Evolutionary conservation across 2,113 vertebrate genomes (phyloP), one percentile per base, ranked within the genome.

Genomic region (Mirounga angustirostris): DNA sequence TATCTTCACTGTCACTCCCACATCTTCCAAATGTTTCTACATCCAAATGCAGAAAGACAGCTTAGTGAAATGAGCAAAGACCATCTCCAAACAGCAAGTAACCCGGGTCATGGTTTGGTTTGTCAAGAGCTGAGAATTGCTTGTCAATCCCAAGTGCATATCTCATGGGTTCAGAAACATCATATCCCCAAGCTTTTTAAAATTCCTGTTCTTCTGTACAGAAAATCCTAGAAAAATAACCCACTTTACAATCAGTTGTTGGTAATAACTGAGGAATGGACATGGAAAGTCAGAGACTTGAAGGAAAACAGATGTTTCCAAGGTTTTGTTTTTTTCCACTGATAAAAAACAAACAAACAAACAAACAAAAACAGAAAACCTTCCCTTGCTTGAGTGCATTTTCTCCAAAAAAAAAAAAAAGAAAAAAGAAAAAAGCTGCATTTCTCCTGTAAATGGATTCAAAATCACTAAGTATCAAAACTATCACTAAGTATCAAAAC

Each of bases 251-350:
- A 73, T 83, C 19, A 40, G 6, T 95, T 85, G 52, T 91, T 96
- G 76, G n/a, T 95, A 89, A 97, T 94, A 89, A 43, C 71, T 95
- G 63, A 95, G 74, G 89, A 89, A 94, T 15, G 71, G 58, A 96
- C 28, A 81, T 87, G 73, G 65, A 93, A 95, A 97, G 65, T 95
- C 88, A 94, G 65, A 94, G 16, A 81, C 30, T 93, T 98, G 96
- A 98, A 97, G 91, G 50, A 95, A 98, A 97, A 97, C 97, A 97
- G 98, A 98, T 98, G 97, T 96, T 97, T 78, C 93, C 95, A 22
- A 4, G 2, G 6, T 12, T 59, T 2, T 3, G 5, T 78, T 89
- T 69, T 88, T 15, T 87, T 81, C 10, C 61, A 83, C 56, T 54
- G 52, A 95, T 71, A 94, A 11, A 2, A 76, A 83, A 13, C 26